These are phyloP conservation scores for Scomberomorus guttatus DNA, from an alignment of 2,797 vertebrate species.

Conservation along the genomic window DNA sequence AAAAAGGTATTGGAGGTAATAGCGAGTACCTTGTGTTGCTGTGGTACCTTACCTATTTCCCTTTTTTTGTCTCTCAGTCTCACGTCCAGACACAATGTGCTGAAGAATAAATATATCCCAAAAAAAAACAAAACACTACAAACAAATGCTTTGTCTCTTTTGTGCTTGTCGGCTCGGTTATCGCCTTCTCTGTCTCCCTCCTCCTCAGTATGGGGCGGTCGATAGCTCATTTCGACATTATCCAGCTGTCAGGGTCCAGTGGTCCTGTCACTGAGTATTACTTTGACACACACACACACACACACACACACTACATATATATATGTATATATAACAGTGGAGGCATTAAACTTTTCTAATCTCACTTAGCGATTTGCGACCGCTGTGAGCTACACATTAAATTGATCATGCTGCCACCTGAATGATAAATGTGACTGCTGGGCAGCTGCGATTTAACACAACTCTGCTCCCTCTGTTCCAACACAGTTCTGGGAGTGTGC, in stretches of 20 bases:
- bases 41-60: no score
- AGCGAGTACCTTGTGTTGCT: no score
- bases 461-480: constrained; percentile 23
- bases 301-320: constrained; percentile 15
- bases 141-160: constrained; percentile 22
- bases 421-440: constrained; percentile 53
- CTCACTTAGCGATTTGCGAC: constrained; percentile 43
- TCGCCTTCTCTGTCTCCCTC: not conserved
- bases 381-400: constrained; percentile 22
- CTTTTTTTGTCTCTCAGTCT: not conserved
- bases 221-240: constrained; percentile 68
- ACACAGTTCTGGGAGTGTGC: constrained; percentile 28
- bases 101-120: not conserved
- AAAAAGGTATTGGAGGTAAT: not conserved
- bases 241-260: constrained; percentile 53
- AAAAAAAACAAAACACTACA: not conserved
- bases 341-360: constrained; percentile 61
- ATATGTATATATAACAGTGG: not conserved
- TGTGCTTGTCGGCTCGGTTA: constrained; percentile 9
- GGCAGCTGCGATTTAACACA: constrained; percentile 30
- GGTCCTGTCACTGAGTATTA: constrained; percentile 34
- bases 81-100: not conserved
- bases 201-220: constrained; percentile 6
- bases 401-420: constrained; percentile 47
- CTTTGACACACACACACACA: constrained; percentile 24